Evolutionary conservation across 1,140 invertebrate genomes (phyloP).

Genomic region (Drosophila subobscura): DNA sequence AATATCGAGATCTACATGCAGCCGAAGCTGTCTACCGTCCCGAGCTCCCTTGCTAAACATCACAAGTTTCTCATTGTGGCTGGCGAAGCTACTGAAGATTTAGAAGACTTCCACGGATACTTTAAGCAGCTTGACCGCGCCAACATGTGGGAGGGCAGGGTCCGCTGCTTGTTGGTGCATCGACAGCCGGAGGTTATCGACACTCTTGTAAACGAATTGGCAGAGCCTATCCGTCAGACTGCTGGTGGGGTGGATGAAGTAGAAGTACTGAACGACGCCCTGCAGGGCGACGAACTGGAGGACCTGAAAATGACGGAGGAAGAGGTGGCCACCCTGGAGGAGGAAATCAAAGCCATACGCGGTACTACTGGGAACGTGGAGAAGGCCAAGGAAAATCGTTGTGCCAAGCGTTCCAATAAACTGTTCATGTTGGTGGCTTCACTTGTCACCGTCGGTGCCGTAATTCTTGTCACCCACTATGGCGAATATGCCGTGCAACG

Average conservation of each 20-base stretch:
- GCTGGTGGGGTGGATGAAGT: not conserved
- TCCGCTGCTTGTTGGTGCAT: constrained; percentile 37
- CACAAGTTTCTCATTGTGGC: constrained; percentile 60
- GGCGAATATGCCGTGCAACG: too few relatives aligned
- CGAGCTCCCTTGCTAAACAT: constrained; percentile 5
- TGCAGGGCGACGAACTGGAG: constrained; percentile 2
- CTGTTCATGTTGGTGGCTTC: too few relatives aligned
- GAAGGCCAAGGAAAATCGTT: too few relatives aligned
- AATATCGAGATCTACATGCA: constrained; percentile 53
- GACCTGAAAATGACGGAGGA: too few relatives aligned
- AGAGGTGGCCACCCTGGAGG: too few relatives aligned
- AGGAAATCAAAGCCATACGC: not conserved
- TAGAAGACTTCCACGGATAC: constrained; percentile 32
- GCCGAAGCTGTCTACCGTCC: not conserved
- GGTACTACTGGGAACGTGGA: too few relatives aligned
- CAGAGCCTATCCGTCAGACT: not conserved
- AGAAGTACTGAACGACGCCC: not conserved
- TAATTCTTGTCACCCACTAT: too few relatives aligned
- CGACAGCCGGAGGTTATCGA: not conserved
- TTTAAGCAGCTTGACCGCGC: constrained; percentile 30
- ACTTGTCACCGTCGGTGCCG: too few relatives aligned
- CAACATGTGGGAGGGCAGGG: constrained; percentile 44
- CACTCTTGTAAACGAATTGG: not conserved
- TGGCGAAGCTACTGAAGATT: not conserved
- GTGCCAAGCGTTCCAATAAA: too few relatives aligned